Conservation (phyloP, 2,797 vertebrate genomes). For the Centroberyx gerrardi region DNA sequence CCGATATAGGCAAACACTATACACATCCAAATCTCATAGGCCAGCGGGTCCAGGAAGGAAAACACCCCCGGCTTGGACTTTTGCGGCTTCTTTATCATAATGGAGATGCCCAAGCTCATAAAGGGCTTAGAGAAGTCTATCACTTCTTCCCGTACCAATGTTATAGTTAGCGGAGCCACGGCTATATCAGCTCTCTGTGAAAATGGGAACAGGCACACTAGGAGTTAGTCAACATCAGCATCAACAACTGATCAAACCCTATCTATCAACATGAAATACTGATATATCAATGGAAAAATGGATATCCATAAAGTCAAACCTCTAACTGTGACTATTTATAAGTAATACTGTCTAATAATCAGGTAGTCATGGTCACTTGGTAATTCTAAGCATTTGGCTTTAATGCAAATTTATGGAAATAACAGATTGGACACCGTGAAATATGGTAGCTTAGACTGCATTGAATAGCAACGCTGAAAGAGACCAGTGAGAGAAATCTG, state of each 20-base stretch:
- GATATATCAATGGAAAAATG: slow-evolving; percentile 22
- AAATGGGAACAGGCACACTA: slow-evolving; percentile 79
- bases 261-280: slow-evolving; percentile 20
- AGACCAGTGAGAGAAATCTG: slow-evolving; percentile 51
- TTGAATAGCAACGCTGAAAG: slow-evolving; percentile 47
- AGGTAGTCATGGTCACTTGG: background rate
- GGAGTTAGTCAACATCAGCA: slow-evolving; percentile 66
- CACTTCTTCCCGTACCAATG: slow-evolving; percentile 98
- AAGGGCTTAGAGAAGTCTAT: slow-evolving; percentile 99
- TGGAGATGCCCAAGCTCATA: slow-evolving; percentile 99
- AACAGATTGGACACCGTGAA: slow-evolving; percentile 45
- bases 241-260: slow-evolving; percentile 27
- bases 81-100: slow-evolving; percentile 99
- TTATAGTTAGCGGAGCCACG: slow-evolving; percentile 98
- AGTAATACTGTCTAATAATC: slow-evolving; percentile 22
- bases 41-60: slow-evolving; percentile 99
- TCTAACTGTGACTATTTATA: slow-evolving; percentile 13
- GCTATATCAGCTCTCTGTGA: slow-evolving; percentile 99
- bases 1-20: slow-evolving; percentile 99
- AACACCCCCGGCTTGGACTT: slow-evolving; percentile 99
- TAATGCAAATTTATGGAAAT: slow-evolving; percentile 51
- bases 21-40: slow-evolving; percentile 99
- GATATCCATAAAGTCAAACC: slow-evolving; percentile 39
- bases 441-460: slow-evolving; percentile 42
- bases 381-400: slow-evolving; percentile 9